phyloP scores from a whole-genome alignment of 1,140 invertebrate species.

The Sycophaga agraensis region DNA sequence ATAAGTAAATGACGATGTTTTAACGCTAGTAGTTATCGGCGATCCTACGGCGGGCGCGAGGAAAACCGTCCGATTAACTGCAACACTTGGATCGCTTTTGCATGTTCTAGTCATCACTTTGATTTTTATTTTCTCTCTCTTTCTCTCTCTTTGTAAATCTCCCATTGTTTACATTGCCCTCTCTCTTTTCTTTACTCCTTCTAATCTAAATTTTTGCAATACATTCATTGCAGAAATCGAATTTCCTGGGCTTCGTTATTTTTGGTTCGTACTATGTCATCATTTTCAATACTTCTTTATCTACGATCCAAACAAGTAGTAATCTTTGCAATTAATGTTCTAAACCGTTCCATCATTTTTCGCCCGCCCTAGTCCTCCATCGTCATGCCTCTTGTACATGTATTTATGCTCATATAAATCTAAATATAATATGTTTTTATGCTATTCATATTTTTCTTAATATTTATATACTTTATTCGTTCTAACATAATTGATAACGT shows the following conservation, averaged over 20 bases:
- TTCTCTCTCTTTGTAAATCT: too few species aligned
- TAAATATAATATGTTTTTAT: slow-evolving; percentile 36
- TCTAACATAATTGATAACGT: slow-evolving; percentile 30
- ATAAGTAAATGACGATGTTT: background rate
- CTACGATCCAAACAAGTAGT: too few species aligned
- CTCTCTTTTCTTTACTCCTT: too few species aligned
- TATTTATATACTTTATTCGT: slow-evolving; percentile 32
- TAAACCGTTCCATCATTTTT: background rate
- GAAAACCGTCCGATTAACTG: slow-evolving; percentile 17
- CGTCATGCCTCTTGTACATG: slow-evolving; percentile 23
- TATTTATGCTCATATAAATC: slow-evolving; percentile 32
- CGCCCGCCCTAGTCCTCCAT: background rate
- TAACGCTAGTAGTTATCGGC: too few species aligned
- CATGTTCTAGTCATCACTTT: too few species aligned
- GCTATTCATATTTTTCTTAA: slow-evolving; percentile 29
- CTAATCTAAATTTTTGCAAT: too few species aligned
- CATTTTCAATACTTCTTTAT: background rate
- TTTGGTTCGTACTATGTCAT: too few species aligned
- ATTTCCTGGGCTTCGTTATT: too few species aligned
- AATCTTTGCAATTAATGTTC: background rate
- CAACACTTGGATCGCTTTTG: slow-evolving; percentile 29
- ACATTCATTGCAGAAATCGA: too few species aligned
- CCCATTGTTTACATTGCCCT: too few species aligned
- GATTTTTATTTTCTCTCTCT: too few species aligned
- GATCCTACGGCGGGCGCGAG: too few species aligned